Evolutionary conservation across 35 echinoderm and acorn worm genomes (phyloP).

Genomic region (Heliocidaris erythrogramma): DNA sequence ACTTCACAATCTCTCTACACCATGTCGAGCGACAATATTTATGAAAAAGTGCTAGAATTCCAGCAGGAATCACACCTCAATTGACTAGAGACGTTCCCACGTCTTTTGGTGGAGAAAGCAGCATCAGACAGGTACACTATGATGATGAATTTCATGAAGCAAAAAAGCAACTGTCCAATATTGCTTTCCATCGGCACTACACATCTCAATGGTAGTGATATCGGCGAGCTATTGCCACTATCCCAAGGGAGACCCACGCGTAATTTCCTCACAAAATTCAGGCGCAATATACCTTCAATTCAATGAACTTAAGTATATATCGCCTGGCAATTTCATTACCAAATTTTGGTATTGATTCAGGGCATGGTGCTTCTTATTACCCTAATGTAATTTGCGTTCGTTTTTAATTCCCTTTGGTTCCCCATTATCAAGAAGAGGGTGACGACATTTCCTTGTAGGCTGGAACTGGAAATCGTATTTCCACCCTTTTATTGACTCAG

Average conservation of each 20-base stretch:
- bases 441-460: neutral
- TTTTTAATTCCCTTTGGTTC: neutral
- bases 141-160: neutral
- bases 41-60: neutral
- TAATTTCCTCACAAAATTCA: neutral
- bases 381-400: slow-evolving; percentile 1
- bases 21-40: neutral
- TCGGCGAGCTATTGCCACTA: neutral
- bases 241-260: neutral
- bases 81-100: neutral
- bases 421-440: neutral
- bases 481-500: slow-evolving; percentile 9
- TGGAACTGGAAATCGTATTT: neutral
- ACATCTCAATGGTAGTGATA: neutral
- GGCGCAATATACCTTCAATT: neutral
- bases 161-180: neutral
- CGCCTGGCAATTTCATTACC: slow-evolving; percentile 1
- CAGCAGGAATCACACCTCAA: neutral
- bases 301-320: slow-evolving; percentile 19
- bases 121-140: neutral
- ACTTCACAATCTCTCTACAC: too few species aligned
- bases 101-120: neutral
- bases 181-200: neutral
- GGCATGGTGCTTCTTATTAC: neutral
- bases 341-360: slow-evolving; percentile 18